A percentile compares a stretch with the other conserved stretches of the same genome.
phyloP scores from a whole-genome alignment of 2,888 invertebrate genomes.

The Ischnus inquisitorius region DNA sequence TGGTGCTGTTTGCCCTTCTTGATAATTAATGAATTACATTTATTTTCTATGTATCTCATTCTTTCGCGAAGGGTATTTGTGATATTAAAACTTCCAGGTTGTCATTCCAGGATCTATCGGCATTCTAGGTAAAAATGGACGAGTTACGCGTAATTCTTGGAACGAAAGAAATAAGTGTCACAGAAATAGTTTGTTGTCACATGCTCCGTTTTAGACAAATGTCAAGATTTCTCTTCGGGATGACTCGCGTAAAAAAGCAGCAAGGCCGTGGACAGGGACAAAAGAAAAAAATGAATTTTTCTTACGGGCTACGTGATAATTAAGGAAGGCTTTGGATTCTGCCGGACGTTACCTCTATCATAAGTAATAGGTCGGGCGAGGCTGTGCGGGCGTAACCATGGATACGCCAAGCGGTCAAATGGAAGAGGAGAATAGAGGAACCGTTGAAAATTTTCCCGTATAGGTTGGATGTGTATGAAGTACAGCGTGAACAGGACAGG shows the following conservation, averaged over 20 bases:
- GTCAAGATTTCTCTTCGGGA: background rate
- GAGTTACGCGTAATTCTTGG: too few relatives aligned
- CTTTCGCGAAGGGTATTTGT: too few relatives aligned
- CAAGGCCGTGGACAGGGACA: background rate
- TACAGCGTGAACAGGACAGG: constrained; percentile 29
- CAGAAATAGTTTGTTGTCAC: background rate
- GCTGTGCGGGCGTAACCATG: constrained; percentile 74
- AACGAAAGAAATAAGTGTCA: too few relatives aligned
- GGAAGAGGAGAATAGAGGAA: constrained; percentile 26
- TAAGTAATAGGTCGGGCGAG: constrained; percentile 53
- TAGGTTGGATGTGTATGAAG: constrained; percentile 33
- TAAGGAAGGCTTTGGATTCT: constrained; percentile 80
- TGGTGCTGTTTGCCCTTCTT: background rate
- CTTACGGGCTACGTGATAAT: constrained; percentile 75
- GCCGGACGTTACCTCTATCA: constrained; percentile 46
- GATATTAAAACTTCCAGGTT: too few relatives aligned
- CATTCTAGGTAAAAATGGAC: too few relatives aligned
- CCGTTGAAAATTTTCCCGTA: constrained; percentile 43
- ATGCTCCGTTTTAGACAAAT: constrained; percentile 4
- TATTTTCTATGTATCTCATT: too few relatives aligned
- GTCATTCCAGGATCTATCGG: too few relatives aligned
- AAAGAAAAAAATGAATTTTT: background rate
- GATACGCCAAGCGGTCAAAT: constrained; percentile 55
- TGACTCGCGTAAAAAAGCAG: background rate
- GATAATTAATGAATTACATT: background rate